Evolutionary conservation across 2,797 vertebrate genomes (phyloP).

Genomic region (Enoplosus armatus): DNA sequence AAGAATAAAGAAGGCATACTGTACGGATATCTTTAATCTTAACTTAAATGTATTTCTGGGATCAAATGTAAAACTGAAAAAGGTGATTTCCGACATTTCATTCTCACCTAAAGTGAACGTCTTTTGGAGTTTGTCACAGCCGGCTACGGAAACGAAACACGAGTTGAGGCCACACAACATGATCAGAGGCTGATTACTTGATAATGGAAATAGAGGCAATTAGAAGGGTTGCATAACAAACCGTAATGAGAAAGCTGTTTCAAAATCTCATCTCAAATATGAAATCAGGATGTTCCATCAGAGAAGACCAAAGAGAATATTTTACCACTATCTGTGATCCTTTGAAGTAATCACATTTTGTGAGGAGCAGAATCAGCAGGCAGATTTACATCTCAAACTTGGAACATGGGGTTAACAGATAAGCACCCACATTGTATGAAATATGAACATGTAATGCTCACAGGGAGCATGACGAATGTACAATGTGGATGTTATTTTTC

Average conservation of each 20-base stretch:
- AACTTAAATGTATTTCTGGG: not conserved
- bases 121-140: not conserved
- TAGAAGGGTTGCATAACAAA: slow-evolving; percentile 33
- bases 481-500: slow-evolving; percentile 20
- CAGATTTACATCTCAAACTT: slow-evolving; percentile 62
- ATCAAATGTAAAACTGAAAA: not conserved
- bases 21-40: not conserved
- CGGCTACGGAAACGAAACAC: not conserved
- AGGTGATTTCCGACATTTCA: not conserved
- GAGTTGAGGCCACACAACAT: slow-evolving; percentile 19
- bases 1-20: not conserved
- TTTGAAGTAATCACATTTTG: slow-evolving; percentile 67
- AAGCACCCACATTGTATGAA: slow-evolving; percentile 50
- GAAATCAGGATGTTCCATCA: slow-evolving; percentile 52
- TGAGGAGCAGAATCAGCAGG: slow-evolving; percentile 39
- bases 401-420: slow-evolving; percentile 52
- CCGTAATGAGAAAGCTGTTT: slow-evolving; percentile 36
- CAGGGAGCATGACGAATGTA: slow-evolving; percentile 30
- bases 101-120: not conserved
- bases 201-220: slow-evolving; percentile 38
- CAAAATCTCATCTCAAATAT: slow-evolving; percentile 56
- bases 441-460: slow-evolving; percentile 48
- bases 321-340: slow-evolving; percentile 43
- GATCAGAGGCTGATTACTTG: slow-evolving; percentile 29
- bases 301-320: slow-evolving; percentile 51